Evolutionary conservation across 2,797 vertebrate genomes (phyloP), one percentile per base, ranked within the genome.

Genomic region (Periparus ater): DNA sequence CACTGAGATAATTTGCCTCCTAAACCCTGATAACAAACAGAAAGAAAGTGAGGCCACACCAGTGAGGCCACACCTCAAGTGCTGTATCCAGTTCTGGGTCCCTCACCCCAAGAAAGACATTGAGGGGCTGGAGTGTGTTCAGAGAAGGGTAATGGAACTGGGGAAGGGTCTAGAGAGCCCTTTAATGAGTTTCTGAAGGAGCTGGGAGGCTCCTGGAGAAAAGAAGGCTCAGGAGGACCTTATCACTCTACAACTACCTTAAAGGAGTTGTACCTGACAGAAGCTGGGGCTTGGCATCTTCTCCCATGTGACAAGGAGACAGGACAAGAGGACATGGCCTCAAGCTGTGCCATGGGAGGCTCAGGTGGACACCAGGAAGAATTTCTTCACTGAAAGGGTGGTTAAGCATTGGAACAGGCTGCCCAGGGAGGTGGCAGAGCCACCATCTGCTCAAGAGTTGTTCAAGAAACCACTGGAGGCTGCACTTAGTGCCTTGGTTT

Each of bases 391-490:
- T 7, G 32, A 25, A 60, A 42, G 22, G 30, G 40, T 66, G 19
- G 34, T 21, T 53, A 47, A 40, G 18, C 54, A 36, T 10, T 73
- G 60, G 40, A 85, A 48, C 14, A 29, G 34, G 23, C 20, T 78
- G 32, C 48, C 32, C 47, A 61, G 42, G 16, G 48, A 73, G 36
- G 34, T 25, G 54, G 22, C 42, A 23, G 54, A 54, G 32, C 38
- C 53, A 48, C 18, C 60, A 73, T 3, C 47, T n/a, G 5, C 48
- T 50, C 80, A 38, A 13, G 48, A 53, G 55, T 5, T 51, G n/a
- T 9, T 47, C 34, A 26, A n/a, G 47, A 61, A 85, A 44, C 8
- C 4, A 21, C 47, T 21, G 42, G 40, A 38, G 0, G 0, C n/a
- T 45, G 36, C 47, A n/a, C 27, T 29, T 13, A 29, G 19, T 36